Base-by-base conservation (phyloP, 1,140 invertebrate species). In the Ylistrum balloti region DNA sequence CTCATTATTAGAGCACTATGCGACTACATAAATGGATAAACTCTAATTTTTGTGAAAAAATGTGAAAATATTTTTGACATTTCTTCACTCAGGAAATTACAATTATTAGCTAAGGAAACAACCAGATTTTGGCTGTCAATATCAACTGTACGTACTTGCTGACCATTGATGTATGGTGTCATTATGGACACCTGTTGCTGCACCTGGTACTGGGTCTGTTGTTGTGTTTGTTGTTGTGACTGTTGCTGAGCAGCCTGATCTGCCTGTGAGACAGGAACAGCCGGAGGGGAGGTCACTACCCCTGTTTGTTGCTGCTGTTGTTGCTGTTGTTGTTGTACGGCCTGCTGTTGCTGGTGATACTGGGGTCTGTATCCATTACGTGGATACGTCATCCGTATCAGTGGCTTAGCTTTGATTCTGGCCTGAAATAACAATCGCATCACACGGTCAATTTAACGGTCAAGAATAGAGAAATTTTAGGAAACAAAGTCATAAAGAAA, bases 401-500 rank as follows among this genome's bases (percentile, higher is more conserved):
- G 98, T 92, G 98, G 98, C 96, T 98, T 98, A 88, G 98, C 98
- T 97, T 99, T 99, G 89, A 99, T 98, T 92, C 98, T 97, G 33
- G 98, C 98, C 96, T 96, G 88, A 34, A 95, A 94, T 34, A 89
- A 85, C 15, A 0, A 85, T 28, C 5, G 17, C 1, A n/a, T n/a
- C n/a, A n/a, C n/a, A n/a, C n/a, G n/a, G n/a, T n/a, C n/a, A n/a
- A n/a, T n/a, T n/a, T n/a, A n/a, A n/a, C n/a, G n/a, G n/a, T n/a
- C n/a, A n/a, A n/a, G n/a, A n/a, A n/a, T n/a, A n/a, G n/a, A n/a
- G n/a, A n/a, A n/a, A n/a, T n/a, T n/a, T n/a, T n/a, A n/a, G n/a
- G n/a, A n/a, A n/a, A n/a, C n/a, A n/a, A n/a, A n/a, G n/a, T n/a
- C n/a, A n/a, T n/a, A n/a, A n/a, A n/a, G n/a, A n/a, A n/a, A n/a